Base-by-base conservation (phyloP, 1,140 invertebrate genomes). In the Drosophila ananassae region DNA sequence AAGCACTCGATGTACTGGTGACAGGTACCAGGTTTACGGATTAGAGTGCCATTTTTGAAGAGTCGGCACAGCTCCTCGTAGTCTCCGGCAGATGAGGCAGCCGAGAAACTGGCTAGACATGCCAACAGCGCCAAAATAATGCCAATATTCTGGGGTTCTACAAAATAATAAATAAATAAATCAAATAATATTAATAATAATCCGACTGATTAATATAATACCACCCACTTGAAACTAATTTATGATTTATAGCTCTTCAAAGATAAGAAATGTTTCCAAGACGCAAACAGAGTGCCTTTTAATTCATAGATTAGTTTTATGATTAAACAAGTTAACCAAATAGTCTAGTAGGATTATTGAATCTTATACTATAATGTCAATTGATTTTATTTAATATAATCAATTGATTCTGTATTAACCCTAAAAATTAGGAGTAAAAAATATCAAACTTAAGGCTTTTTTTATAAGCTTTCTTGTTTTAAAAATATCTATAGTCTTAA, bases 21-120 rank as follows among this genome's bases (percentile, higher is more conserved):
- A n/a, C 89, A 91, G 13, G 75, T 66, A 10, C 60, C 80, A 0
- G 89, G 89, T 34, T 79, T 82, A 0, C 80, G 74, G 34, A 91
- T 51, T 1, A 39, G 34, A 6, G 75, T 89, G 21, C 78, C 78
- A 48, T 77, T 78, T 41, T 79, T 66, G 17, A 91, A 85, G 0
- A 90, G 59, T 0, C 89, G 82, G 13, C 89, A 90, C 10, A 90
- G 52, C 3, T 81, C 67, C 44, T 50, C 73, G 50, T 72, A 82
- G 0, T 73, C 56, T 0, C 12, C 37, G 0, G 37, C n/a, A 7
- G 17, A 22, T 10, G 44, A 10, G 6, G 71, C 78, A 9, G 8
- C 64, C 61, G 22, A 53, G n/a, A 32, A 50, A n/a, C 7, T 34
- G 17, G n/a, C 10, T 10, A 59, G 41, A 25, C 60, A 72, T 24